Conservation (phyloP, 37 sponge, comb jelly and placozoan species). For the Mnemiopsis leidyi region DNA sequence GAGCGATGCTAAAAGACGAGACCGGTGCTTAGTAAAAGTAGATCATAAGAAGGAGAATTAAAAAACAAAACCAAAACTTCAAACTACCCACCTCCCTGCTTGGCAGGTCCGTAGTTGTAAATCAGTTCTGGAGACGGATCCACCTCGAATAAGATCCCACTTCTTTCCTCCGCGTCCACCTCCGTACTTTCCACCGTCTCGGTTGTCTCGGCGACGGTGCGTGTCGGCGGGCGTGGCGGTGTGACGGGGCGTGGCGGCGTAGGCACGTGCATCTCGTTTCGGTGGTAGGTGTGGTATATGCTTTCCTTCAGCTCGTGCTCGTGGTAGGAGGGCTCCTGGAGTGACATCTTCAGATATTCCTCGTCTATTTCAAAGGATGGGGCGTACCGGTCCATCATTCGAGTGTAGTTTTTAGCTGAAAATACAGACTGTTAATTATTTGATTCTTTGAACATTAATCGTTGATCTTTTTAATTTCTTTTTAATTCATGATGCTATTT, state of each 20-base stretch:
- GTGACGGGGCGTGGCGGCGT: slow-evolving; percentile 29
- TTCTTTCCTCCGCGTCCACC: background rate
- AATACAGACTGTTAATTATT: no score
- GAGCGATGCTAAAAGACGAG: no score
- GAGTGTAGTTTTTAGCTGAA: slow-evolving; percentile 65
- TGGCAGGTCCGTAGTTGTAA: slow-evolving; percentile 29
- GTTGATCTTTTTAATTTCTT: no score
- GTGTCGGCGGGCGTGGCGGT: slow-evolving; percentile 18
- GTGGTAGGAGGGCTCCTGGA: background rate
- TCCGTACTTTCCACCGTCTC: background rate
- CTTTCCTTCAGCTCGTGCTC: slow-evolving; percentile 22
- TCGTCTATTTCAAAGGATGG: slow-evolving; percentile 54
- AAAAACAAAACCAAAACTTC: background rate
- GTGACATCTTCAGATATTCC: slow-evolving; percentile 27
- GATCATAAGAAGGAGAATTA: no score
- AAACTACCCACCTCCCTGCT: slow-evolving; percentile 7
- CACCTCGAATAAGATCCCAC: background rate
- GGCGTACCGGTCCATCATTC: slow-evolving; percentile 57
- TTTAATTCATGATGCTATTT: no score
- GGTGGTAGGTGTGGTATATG: slow-evolving; percentile 62
- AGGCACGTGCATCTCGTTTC: background rate
- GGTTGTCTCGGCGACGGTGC: slow-evolving; percentile 40
- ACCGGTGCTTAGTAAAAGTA: no score
- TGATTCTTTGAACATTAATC: no score
- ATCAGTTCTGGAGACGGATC: slow-evolving; percentile 34